Conservation (phyloP, 2,113 vertebrate species). For the Sterrhoptilus dennistouni region DNA sequence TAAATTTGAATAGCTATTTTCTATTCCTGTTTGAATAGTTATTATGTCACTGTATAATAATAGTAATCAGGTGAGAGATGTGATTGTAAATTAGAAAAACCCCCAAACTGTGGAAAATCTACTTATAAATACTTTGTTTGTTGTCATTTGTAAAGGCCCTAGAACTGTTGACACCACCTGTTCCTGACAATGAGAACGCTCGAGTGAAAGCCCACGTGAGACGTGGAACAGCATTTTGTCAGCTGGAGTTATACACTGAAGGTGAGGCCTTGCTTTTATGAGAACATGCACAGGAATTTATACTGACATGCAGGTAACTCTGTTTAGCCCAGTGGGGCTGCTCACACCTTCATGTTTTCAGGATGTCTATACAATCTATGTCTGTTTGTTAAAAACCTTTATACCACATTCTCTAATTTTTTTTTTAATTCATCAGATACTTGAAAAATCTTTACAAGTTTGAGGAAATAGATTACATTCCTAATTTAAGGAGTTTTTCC, state of each 20-base stretch:
- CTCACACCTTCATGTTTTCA: neutral
- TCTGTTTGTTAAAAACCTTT: neutral
- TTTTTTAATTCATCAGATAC: neutral
- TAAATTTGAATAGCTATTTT: neutral
- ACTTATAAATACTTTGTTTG: neutral
- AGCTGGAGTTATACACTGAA: conserved; percentile 90
- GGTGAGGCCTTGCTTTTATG: conserved; percentile 69
- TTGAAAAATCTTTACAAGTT: neutral
- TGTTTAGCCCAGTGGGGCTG: neutral
- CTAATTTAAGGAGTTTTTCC: neutral
- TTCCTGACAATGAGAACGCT: conserved; percentile 82
- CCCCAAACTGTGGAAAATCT: neutral
- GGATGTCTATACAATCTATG: neutral
- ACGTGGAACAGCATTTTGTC: conserved; percentile 90
- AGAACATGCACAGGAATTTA: neutral
- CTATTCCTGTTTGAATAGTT: neutral
- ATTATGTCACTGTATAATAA: neutral
- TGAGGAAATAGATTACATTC: neutral
- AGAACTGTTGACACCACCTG: conserved; percentile 86
- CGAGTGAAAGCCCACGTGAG: conserved; percentile 86
- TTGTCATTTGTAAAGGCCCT: conserved; percentile 79
- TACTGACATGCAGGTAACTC: neutral
- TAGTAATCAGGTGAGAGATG: neutral
- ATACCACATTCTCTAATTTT: neutral
- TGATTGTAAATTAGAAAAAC: neutral